Percentiles rank a stretch among this genome's conserved stretches.
These are phyloP conservation scores for Callorhinus ursinus DNA, from an alignment of 2,113 vertebrate species.

Conservation along the genomic window DNA sequence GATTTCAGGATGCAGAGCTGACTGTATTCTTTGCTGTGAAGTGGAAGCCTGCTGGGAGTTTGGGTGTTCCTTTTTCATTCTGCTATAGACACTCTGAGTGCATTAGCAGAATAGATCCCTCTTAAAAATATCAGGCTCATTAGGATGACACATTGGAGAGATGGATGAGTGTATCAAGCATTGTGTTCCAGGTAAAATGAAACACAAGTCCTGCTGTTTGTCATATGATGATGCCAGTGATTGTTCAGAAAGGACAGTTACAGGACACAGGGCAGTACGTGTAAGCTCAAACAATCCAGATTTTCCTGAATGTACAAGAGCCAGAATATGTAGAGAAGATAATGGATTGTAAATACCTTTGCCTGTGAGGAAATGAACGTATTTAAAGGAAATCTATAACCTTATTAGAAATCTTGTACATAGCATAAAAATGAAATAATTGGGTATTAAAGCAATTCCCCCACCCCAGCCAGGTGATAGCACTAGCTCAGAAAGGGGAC, in stretches of 20 bases:
- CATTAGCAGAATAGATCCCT: conserved; percentile 54
- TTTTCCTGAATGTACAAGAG: neutral
- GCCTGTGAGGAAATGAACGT: neutral
- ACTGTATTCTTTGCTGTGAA: conserved; percentile 54
- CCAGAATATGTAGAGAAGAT: neutral
- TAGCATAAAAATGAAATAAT: neutral
- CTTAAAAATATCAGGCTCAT: conserved; percentile 40
- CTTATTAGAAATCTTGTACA: neutral
- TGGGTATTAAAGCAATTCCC: neutral
- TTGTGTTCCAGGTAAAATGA: conserved; percentile 49
- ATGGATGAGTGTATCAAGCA: neutral
- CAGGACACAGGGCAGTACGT: neutral
- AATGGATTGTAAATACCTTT: neutral
- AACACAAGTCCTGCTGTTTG: neutral
- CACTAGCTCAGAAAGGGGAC: neutral
- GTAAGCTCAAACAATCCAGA: neutral
- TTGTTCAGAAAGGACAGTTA: conserved; percentile 36
- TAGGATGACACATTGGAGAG: neutral
- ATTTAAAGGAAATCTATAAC: neutral
- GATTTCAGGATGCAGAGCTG: conserved; percentile 30
- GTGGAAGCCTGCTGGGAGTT: conserved; percentile 48
- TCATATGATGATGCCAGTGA: neutral
- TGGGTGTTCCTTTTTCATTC: conserved; percentile 7
- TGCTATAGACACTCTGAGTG: conserved; percentile 28
- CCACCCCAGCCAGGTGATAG: rapidly evolving